A percentile compares a stretch with the other conserved stretches of the same genome.
Evolutionary conservation across 2,888 invertebrate species (phyloP).

Genomic region (Scaptomyza cyrtandrae): DNA sequence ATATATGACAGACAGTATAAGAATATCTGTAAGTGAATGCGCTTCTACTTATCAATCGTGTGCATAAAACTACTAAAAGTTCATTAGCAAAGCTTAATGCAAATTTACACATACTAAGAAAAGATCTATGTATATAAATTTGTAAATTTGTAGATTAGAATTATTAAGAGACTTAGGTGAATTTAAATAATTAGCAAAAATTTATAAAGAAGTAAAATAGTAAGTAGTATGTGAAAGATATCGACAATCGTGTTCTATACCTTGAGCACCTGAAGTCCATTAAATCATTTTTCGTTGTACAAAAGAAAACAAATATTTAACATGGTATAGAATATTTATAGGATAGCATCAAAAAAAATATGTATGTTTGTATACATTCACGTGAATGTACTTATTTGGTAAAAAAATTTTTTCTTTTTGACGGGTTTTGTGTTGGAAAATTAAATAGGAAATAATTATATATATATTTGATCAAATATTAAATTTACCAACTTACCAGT

Average conservation of each 20-base stretch:
- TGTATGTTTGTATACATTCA: not conserved
- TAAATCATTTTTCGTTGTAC: slow-evolving; percentile 52
- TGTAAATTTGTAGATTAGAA: too few relatives aligned
- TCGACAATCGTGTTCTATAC: slow-evolving; percentile 68
- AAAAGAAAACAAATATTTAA: slow-evolving; percentile 53
- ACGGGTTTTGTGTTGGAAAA: not conserved
- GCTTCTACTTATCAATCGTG: not conserved
- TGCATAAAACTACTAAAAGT: too few relatives aligned
- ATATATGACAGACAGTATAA: too few relatives aligned
- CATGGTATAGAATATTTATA: slow-evolving; percentile 28
- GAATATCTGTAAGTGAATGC: not conserved
- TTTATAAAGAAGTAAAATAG: too few relatives aligned
- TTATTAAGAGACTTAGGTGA: too few relatives aligned
- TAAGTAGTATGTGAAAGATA: not conserved
- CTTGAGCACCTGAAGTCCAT: slow-evolving; percentile 84
- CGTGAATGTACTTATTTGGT: not conserved
- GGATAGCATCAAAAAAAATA: not conserved
- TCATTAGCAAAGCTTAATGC: too few relatives aligned
- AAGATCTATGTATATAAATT: too few relatives aligned
- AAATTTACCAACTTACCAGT: slow-evolving; percentile 91
- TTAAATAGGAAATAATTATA: not conserved
- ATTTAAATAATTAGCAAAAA: too few relatives aligned
- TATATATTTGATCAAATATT: not conserved
- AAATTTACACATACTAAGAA: too few relatives aligned
- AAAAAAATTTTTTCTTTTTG: not conserved